These are phyloP conservation scores for Lordiphosa andalusiaca DNA, from an alignment of 2,888 invertebrate species.

Conservation along the genomic window DNA sequence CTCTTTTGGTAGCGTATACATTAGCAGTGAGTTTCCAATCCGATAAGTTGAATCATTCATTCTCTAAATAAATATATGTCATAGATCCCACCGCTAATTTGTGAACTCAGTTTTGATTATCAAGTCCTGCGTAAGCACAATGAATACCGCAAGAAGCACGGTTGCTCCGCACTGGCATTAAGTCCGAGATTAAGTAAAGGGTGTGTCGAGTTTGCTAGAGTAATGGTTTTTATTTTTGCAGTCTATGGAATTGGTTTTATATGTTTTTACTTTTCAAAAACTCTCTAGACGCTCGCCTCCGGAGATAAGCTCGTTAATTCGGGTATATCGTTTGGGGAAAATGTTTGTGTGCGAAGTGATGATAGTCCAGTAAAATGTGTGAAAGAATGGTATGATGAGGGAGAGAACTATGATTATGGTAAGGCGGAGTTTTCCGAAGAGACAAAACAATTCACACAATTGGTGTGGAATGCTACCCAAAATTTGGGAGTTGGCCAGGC, in stretches of 20 bases:
- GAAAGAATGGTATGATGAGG: conserved; percentile 1
- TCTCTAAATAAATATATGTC: too few relatives aligned
- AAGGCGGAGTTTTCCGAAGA: not conserved
- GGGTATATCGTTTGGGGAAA: not conserved
- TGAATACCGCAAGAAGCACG: not conserved
- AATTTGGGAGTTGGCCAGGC: not conserved
- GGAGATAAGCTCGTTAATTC: not conserved
- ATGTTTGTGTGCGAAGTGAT: not conserved
- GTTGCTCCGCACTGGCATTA: not conserved
- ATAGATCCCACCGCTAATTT: too few relatives aligned
- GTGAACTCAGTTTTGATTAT: not conserved
- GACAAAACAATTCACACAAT: conserved; percentile 1
- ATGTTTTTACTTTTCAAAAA: too few relatives aligned
- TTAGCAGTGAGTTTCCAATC: not conserved
- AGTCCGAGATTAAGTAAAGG: not conserved
- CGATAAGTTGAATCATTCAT: too few relatives aligned
- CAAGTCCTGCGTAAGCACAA: not conserved
- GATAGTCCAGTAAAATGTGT: conserved; percentile 2
- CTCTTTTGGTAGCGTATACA: too few relatives aligned
- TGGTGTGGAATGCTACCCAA: not conserved
- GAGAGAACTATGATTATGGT: not conserved
- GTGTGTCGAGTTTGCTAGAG: not conserved
- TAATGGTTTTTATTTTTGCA: not conserved
- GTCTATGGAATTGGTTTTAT: not conserved
- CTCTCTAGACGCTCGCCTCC: not conserved